These are phyloP conservation scores for Myotis vivesi DNA, from an alignment of 2,797 vertebrate genomes.

Conservation along the genomic window DNA sequence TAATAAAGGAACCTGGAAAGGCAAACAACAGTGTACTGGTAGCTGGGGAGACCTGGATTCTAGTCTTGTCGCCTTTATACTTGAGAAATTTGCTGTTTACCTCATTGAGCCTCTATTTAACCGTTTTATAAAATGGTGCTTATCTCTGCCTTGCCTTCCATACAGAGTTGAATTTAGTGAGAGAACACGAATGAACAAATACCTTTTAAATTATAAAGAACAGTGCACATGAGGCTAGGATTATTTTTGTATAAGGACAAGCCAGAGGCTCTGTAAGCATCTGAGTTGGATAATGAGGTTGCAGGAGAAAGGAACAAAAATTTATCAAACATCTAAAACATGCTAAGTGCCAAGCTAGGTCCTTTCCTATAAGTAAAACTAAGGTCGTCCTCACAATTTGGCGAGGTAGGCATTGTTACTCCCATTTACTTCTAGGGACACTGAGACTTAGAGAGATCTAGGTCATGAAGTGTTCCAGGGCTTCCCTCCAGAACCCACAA, in stretches of 20 bases:
- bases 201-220: constrained; percentile 25
- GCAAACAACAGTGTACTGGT: neutral
- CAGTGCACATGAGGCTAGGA: neutral
- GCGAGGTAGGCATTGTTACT: neutral
- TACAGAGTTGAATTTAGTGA: neutral
- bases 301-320: constrained; percentile 27
- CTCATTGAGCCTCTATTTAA: constrained; percentile 20
- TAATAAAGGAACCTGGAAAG: neutral
- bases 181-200: neutral
- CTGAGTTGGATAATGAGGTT: constrained; percentile 1
- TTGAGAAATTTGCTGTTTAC: constrained; percentile 12
- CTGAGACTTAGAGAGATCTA: constrained; percentile 10
- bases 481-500: neutral
- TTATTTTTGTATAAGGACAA: constrained; percentile 40
- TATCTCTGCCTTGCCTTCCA: constrained; percentile 8
- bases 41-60: neutral
- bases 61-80: constrained; percentile 3
- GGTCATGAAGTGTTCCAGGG: neutral
- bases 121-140: constrained; percentile 12
- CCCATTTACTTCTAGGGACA: constrained; percentile 31
- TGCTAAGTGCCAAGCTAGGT: neutral
- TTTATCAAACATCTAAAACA: constrained; percentile 36
- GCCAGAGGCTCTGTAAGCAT: neutral
- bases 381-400: neutral
- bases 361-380: constrained; percentile 10